Evolutionary conservation across 2,797 vertebrate species (phyloP).

Genomic region (Chelon auratus): DNA sequence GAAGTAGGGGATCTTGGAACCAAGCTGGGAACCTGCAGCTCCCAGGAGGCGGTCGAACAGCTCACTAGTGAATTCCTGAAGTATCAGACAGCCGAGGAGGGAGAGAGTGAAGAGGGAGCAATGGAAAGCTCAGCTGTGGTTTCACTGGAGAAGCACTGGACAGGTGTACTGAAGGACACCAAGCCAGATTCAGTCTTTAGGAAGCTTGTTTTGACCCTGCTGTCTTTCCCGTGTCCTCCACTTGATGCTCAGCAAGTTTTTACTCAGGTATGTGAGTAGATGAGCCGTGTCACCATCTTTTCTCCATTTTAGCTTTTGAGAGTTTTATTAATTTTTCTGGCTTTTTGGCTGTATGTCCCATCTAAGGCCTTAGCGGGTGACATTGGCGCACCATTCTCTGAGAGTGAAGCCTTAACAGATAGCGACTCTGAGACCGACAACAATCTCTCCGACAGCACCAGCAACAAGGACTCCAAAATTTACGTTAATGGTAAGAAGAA

Average conservation of each 20-base stretch:
- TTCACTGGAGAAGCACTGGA: conserved; percentile 78
- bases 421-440: conserved; percentile 66
- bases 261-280: conserved; percentile 68
- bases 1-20: conserved; percentile 72
- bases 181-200: conserved; percentile 70
- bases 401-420: conserved; percentile 51
- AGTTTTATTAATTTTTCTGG: neutral
- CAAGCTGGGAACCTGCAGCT: conserved; percentile 72
- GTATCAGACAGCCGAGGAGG: conserved; percentile 69
- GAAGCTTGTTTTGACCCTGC: conserved; percentile 79
- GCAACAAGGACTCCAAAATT: conserved; percentile 5
- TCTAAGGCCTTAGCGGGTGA: conserved; percentile 72
- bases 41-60: conserved; percentile 57
- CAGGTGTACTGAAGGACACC: conserved; percentile 62
- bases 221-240: conserved; percentile 81
- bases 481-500: conserved; percentile 35
- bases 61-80: conserved; percentile 77
- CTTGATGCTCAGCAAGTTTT: conserved; percentile 74
- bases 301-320: neutral
- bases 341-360: neutral
- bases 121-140: conserved; percentile 10
- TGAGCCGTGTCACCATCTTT: neutral
- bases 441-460: conserved; percentile 17
- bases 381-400: conserved; percentile 29
- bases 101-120: conserved; percentile 15